Evolutionary conservation across 2,888 invertebrate species (phyloP).

Genomic region (Morpho achilles): DNA sequence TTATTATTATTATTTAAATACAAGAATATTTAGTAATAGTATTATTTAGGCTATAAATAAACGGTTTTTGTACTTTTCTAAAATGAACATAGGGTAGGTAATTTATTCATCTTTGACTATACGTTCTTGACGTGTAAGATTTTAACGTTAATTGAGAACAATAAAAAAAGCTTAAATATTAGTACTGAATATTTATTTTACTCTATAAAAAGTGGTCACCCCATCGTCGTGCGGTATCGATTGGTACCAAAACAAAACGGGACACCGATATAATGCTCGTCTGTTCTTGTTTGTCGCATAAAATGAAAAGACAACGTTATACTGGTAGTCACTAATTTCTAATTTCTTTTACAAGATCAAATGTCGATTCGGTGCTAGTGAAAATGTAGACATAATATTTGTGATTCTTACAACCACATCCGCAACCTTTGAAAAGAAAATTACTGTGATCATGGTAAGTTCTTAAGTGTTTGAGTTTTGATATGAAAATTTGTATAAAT

Average conservation of each 20-base stretch:
- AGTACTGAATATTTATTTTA: neutral
- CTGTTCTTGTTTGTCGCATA: slow-evolving; percentile 67
- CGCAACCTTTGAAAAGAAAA: slow-evolving; percentile 11
- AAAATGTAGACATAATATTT: slow-evolving; percentile 26
- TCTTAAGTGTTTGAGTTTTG: neutral
- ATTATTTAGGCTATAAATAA: too few species aligned
- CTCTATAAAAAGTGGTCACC: slow-evolving; percentile 49
- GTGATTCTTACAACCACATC: neutral
- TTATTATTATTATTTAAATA: too few species aligned
- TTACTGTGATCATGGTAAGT: slow-evolving; percentile 28
- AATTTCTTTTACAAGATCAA: slow-evolving; percentile 10
- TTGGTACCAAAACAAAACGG: slow-evolving; percentile 52
- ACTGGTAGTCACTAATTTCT: slow-evolving; percentile 11
- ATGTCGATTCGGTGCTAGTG: slow-evolving; percentile 8
- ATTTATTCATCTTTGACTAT: too few species aligned
- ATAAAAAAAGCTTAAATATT: too few species aligned
- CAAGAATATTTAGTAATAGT: too few species aligned
- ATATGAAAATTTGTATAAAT: neutral
- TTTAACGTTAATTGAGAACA: too few species aligned
- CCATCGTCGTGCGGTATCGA: slow-evolving; percentile 59
- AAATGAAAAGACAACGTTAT: slow-evolving; percentile 62
- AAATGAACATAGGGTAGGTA: too few species aligned
- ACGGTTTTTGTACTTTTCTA: too few species aligned
- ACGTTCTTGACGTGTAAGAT: too few species aligned
- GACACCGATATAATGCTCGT: slow-evolving; percentile 50